Base-by-base conservation (phyloP, 2,888 invertebrate genomes). In the Polydrusus cervinus region DNA sequence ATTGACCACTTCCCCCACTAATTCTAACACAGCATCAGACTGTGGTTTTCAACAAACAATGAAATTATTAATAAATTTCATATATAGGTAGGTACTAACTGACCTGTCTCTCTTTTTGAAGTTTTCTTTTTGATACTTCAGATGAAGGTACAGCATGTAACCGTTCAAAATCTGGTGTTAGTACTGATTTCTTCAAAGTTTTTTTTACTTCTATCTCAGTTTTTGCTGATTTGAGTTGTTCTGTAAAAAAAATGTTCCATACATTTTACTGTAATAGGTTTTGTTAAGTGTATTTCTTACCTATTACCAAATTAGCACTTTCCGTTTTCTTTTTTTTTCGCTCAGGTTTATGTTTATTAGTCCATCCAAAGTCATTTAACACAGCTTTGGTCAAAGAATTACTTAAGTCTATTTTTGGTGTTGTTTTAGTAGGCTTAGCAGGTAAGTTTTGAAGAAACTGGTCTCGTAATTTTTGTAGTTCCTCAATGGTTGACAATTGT, bases 161-260 rank as follows among this genome's bases (percentile, higher is more conserved):
- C 80, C 91, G 89, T 81, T 94, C 94, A 81, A 93, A 90, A 0
- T 92, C 93, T 0, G 92, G 90, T 62, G 89, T 89, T 72, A 94
- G 85, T 1, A 89, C 88, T 53, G 92, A 91, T 76, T 91, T 93
- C 80, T 91, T 86, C 86, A 94, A 88, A 75, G 92, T 86, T 78
- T 92, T 89, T 5, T 90, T 90, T 49, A 89, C 85, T 81, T 91
- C 87, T 14, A 11, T 30, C 11, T 25, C 20, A 60, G 20, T 60
- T 60, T 60, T 60, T 38, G 16, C 16, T 11, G 40, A 38, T 38
- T 60, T 16, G 2, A 60, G 38, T 5, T 60, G 38, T 34, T 60
- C 57, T 60, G 30, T 16, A 38, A 60, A 16, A 60, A 38, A n/a
- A 6, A 43, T 40, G 30, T 30, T 34, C 34, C 3, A 34, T 34